Evolutionary conservation across 2,113 vertebrate genomes (phyloP), one percentile per base, ranked within the genome.

Genomic region (Phrynocephalus versicolor): DNA sequence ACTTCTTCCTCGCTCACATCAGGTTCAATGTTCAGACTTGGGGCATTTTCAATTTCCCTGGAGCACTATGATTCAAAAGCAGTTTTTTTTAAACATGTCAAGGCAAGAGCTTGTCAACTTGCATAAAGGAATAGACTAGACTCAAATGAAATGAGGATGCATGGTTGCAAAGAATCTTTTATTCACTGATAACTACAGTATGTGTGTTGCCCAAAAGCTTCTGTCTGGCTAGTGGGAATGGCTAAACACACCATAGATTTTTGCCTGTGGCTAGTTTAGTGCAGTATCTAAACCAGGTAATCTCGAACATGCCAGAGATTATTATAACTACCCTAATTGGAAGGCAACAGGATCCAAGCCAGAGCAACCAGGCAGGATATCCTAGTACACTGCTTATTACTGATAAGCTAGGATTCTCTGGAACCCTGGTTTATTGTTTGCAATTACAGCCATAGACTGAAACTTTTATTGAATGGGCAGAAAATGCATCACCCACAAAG

Each of bases 31-130:
- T 57, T 70, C 30, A 71, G 33, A 51, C 3, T 69, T 4, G 14
- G n/a, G 10, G 33, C 30, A 62, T 9, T 33, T 41, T 64, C 13
- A 51, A 27, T 12, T 80, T 35, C 39, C 45, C 65, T 65, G 35
- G 70, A 81, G 23, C 41, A 35, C 37, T 33, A 78, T 58, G 57
- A n/a, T 71, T 85, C 79, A 71, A 85, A 85, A 62, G 45, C n/a
- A 14, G 21, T 58, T 37, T 64, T 10, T n/a, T 41, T 58, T n/a
- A n/a, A 35, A 55, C 60, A 3, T 15, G 8, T 27, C 81, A 72
- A 51, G 39, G 39, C 15, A 73, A 41, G 27, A n/a, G 19, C 64
- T n/a, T 6, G 45, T 84, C 62, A 84, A 65, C 27, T 30, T 27
- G 30, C 57, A 16, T 33, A 27, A 69, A 37, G 30, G 60, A 25